Base-by-base conservation (phyloP, 2,113 vertebrate genomes). In the Lepisosteus osseus region DNA sequence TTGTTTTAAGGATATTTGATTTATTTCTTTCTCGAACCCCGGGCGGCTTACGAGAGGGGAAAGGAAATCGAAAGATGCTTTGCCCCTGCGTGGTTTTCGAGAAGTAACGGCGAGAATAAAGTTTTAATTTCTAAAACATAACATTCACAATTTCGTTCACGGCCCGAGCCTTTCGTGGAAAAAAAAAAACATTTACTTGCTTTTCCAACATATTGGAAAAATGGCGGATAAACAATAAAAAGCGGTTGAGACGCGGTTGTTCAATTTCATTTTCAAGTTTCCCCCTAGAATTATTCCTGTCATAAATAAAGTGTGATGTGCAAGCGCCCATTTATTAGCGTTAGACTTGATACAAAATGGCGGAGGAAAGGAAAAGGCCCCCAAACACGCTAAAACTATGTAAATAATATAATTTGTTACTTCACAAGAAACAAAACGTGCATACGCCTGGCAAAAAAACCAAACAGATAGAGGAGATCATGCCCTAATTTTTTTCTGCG, bases 271-370 rank as follows among this genome's bases (percentile, higher is more conserved):
- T 78, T 81, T 68, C 70, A 76, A 73, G 74, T 65, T 15, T 55
- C 70, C 44, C 15, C 17, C 71, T 63, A 69, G 72, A 76, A 86
- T 91, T 87, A 89, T 89, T 85, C 87, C 72, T 56, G 64, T 80
- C 81, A 88, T 89, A 88, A 90, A 93, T 92, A 92, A 93, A 93
- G 88, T 91, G 87, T 78, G 83, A 76, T 80, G 82, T 82, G 87
- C 86, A 90, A 92, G 91, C 90, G 90, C 91, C 90, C 91, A 92
- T 92, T 29, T 90, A 92, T 91, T 92, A 93, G 91, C 90, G 89
- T 91, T 89, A 85, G 87, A 79, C 88, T 29, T 88, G 80, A 83
- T 85, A 93, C 91, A 93, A 93, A 92, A 93, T 92, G 91, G 91
- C 90, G 91, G 91, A 89, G 88, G 78, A 84, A 85, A 81, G 86